These are phyloP conservation scores for Amiota mariae DNA, from an alignment of 2,888 invertebrate genomes.

Conservation along the genomic window DNA sequence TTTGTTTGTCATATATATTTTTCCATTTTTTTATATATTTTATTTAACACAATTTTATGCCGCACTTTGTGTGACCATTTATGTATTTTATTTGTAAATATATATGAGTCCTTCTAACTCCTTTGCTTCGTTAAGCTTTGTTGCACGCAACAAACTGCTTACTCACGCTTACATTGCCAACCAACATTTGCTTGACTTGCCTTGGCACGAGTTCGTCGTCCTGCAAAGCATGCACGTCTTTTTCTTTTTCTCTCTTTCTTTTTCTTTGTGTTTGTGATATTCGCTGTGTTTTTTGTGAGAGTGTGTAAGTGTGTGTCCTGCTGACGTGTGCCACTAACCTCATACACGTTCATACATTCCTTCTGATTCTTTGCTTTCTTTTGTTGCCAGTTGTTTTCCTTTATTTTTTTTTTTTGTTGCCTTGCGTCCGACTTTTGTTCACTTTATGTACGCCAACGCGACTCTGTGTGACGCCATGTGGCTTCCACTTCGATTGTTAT, in stretches of 20 bases:
- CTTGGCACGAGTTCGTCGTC: constrained; percentile 27
- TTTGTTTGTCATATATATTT: constrained; percentile 5
- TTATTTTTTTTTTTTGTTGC: not conserved
- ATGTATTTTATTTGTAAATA: not conserved
- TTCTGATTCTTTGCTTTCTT: not conserved
- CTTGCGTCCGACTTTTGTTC: not conserved
- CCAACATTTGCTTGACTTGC: not conserved
- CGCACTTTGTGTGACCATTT: not conserved
- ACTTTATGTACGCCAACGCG: not conserved
- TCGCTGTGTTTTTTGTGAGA: not conserved
- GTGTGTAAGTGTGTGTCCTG: not conserved
- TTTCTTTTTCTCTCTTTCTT: not conserved
- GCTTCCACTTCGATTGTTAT: not conserved
- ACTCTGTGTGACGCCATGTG: constrained; percentile 2
- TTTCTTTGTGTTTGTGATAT: no score
- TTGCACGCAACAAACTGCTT: not conserved
- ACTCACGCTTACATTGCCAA: not conserved
- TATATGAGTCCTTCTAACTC: not conserved
- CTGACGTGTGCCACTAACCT: constrained; percentile 15
- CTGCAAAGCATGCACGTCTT: not conserved
- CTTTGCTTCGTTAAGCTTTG: not conserved
- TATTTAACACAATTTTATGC: constrained; percentile 6
- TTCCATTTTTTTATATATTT: constrained; percentile 2
- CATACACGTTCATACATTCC: not conserved
- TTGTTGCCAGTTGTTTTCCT: not conserved